Conservation (phyloP, 2,888 invertebrate genomes). For the Thereva unica region DNA sequence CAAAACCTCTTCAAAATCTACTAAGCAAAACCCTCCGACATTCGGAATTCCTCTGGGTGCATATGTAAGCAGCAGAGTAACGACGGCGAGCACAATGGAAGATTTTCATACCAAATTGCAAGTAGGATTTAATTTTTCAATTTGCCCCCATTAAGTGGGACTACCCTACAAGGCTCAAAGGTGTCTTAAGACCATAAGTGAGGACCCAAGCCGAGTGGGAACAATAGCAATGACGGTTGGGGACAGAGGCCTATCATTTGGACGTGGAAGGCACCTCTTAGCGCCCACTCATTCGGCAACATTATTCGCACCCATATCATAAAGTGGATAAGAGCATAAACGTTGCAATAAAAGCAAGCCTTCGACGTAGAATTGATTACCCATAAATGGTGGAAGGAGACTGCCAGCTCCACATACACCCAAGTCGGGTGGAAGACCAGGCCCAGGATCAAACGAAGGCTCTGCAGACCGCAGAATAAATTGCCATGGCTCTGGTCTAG, state of each 20-base stretch:
- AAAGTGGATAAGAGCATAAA: conserved; percentile 27
- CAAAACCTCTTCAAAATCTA: too few species aligned
- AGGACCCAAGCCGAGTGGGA: not conserved
- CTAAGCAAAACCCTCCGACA: too few species aligned
- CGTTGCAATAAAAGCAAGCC: conserved; percentile 21
- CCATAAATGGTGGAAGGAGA: conserved; percentile 32
- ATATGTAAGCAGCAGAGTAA: conserved; percentile 9
- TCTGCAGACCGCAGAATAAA: conserved; percentile 21
- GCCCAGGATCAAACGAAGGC: too few species aligned
- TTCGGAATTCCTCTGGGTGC: not conserved
- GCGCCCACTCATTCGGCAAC: conserved; percentile 32
- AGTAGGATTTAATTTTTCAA: conserved; percentile 31
- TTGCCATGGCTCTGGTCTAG: conserved; percentile 33
- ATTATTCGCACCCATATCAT: conserved; percentile 36
- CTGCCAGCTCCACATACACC: not conserved
- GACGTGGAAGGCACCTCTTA: conserved; percentile 26
- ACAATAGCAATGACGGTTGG: conserved; percentile 23
- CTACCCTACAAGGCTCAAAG: conserved; percentile 22
- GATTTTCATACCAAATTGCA: conserved; percentile 32
- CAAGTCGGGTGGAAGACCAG: too few species aligned
- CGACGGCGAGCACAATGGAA: conserved; percentile 23
- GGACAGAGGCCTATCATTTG: conserved; percentile 26
- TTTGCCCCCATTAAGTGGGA: conserved; percentile 26
- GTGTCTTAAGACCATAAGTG: conserved; percentile 11
- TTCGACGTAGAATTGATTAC: conserved; percentile 31